Conservation (phyloP, 2,888 invertebrate genomes). For the Limnephilus lunatus region DNA sequence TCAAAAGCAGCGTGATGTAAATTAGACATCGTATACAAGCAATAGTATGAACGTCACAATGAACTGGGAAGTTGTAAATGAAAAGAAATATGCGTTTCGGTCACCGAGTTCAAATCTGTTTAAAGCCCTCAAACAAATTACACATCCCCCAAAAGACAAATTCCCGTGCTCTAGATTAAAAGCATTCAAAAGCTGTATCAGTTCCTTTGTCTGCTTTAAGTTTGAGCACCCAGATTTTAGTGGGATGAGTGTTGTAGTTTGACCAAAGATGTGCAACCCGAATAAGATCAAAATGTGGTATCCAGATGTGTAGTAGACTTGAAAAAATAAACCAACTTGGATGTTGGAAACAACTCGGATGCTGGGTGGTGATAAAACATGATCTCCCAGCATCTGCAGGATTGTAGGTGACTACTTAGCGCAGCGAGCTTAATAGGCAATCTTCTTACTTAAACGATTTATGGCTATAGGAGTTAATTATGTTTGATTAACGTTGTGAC, state of each 20-base stretch:
- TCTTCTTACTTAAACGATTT: slow-evolving; percentile 37
- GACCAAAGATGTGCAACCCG: slow-evolving; percentile 14
- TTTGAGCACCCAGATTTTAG: background rate
- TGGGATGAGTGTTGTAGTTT: background rate
- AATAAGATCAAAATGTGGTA: slow-evolving; percentile 40
- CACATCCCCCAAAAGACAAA: background rate
- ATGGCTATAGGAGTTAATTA: background rate
- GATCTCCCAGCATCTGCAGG: background rate
- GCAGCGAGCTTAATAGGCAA: background rate
- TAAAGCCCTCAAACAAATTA: slow-evolving; percentile 4
- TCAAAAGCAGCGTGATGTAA: too few relatives aligned
- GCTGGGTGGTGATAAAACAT: slow-evolving; percentile 5
- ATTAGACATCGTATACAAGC: too few relatives aligned
- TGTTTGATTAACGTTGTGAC: slow-evolving; percentile 33
- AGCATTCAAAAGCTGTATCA: background rate
- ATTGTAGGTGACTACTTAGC: background rate
- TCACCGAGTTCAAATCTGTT: slow-evolving; percentile 15
- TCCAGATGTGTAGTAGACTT: slow-evolving; percentile 28
- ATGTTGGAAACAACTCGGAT: background rate
- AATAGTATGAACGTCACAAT: background rate
- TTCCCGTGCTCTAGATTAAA: background rate
- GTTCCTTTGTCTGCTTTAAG: background rate
- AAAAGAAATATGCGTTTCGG: slow-evolving; percentile 9
- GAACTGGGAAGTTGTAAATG: slow-evolving; percentile 17
- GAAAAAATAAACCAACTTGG: slow-evolving; percentile 13